These are phyloP conservation scores for Chelonus formosanus DNA, from an alignment of 2,888 invertebrate genomes.

Conservation along the genomic window DNA sequence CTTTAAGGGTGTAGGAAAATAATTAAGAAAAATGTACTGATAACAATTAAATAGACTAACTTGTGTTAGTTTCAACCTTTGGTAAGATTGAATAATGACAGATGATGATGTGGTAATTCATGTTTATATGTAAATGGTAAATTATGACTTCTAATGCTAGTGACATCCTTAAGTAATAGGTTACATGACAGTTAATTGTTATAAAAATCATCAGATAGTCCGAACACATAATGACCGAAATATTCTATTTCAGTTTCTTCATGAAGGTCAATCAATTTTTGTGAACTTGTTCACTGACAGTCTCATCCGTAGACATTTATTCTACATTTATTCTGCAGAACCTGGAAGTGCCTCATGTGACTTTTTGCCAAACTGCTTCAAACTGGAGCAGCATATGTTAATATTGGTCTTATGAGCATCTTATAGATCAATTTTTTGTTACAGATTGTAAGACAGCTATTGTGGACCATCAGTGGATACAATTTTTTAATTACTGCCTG, in stretches of 20 bases:
- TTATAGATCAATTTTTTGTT: conserved; percentile 48
- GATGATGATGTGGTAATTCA: too few relatives aligned
- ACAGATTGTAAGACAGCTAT: neutral
- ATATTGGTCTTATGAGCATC: conserved; percentile 41
- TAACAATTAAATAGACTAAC: too few relatives aligned
- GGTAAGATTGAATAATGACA: too few relatives aligned
- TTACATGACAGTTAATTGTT: too few relatives aligned
- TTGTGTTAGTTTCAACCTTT: too few relatives aligned
- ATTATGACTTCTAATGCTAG: too few relatives aligned
- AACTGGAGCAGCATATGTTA: conserved; percentile 46
- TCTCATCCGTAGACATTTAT: conserved; percentile 41
- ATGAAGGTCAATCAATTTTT: too few relatives aligned
- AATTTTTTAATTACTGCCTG: conserved; percentile 37
- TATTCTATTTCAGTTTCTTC: neutral
- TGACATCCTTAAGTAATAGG: too few relatives aligned
- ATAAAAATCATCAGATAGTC: too few relatives aligned
- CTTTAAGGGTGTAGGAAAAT: too few relatives aligned
- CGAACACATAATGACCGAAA: neutral
- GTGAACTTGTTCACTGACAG: conserved; percentile 14
- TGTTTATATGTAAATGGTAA: too few relatives aligned
- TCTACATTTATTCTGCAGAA: conserved; percentile 45
- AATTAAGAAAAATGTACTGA: too few relatives aligned
- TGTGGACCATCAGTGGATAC: conserved; percentile 40
- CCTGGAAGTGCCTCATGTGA: conserved; percentile 37
- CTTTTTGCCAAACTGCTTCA: conserved; percentile 40